These are phyloP conservation scores for Ferdinandea cuprea DNA, from an alignment of 2,888 invertebrate species.

Conservation along the genomic window DNA sequence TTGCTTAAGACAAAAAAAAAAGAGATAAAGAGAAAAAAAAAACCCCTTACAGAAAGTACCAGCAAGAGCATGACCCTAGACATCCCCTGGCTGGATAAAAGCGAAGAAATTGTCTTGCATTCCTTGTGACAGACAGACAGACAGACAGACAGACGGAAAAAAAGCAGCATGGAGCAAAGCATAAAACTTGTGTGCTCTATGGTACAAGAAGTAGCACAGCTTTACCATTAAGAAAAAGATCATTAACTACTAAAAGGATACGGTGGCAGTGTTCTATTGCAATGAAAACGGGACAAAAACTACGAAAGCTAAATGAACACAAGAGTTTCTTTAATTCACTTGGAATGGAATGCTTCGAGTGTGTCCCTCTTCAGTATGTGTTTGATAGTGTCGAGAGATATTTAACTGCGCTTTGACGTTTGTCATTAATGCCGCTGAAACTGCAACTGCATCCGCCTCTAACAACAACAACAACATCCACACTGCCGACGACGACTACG, in stretches of 20 bases:
- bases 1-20: constrained; percentile 61
- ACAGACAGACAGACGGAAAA: constrained; percentile 12
- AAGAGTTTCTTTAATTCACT: constrained; percentile 68
- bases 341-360: constrained; percentile 36
- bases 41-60: constrained; percentile 3
- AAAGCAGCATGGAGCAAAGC: constrained; percentile 3
- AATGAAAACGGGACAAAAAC: constrained; percentile 40
- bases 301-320: constrained; percentile 31
- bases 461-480: too few relatives aligned
- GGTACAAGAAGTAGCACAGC: constrained; percentile 32
- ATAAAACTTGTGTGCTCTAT: constrained; percentile 29
- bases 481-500: constrained; percentile 4
- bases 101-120: constrained; percentile 49
- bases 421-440: neutral
- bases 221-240: constrained; percentile 62
- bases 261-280: constrained; percentile 29
- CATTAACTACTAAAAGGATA: constrained; percentile 70
- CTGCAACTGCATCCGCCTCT: too few relatives aligned
- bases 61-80: constrained; percentile 33
- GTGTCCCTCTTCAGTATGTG: constrained; percentile 23
- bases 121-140: constrained; percentile 58
- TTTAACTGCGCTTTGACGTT: constrained; percentile 6
- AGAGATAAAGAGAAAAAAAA: neutral
- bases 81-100: constrained; percentile 24
- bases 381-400: constrained; percentile 19